Evolutionary conservation across 2,113 vertebrate species (phyloP).

Genomic region (Plectropomus leopardus): DNA sequence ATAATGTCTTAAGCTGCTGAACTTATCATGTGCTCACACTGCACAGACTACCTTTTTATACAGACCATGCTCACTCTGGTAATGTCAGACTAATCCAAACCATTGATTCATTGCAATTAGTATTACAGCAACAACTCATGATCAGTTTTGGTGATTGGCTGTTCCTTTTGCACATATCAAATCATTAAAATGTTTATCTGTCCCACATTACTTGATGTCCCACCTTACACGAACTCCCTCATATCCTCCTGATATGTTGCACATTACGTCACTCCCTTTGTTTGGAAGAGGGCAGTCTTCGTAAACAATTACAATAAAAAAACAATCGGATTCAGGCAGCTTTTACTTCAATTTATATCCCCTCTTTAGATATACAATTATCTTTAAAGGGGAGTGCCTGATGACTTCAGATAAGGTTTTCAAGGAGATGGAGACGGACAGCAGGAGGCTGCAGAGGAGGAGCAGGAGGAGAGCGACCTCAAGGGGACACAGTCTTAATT

Average conservation of each 20-base stretch:
- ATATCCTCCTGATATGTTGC: neutral
- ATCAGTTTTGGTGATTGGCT: no score
- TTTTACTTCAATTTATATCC: conserved; percentile 3
- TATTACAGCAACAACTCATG: no score
- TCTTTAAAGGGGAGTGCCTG: neutral
- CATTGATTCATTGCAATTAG: no score
- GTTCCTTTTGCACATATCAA: no score
- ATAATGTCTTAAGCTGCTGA: no score
- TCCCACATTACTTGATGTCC: no score
- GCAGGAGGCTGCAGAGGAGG: conserved; percentile 27
- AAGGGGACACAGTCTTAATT: conserved; percentile 40
- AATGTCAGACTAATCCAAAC: no score
- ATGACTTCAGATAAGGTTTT: conserved; percentile 60
- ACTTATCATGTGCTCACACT: no score
- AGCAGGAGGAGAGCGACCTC: conserved; percentile 62
- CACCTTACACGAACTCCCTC: no score
- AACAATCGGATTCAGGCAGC: neutral
- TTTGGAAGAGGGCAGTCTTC: neutral
- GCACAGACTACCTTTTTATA: no score
- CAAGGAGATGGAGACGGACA: conserved; percentile 33
- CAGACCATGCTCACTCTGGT: no score
- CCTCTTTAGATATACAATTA: neutral
- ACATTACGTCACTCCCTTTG: conserved; percentile 46
- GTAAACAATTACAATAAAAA: neutral
- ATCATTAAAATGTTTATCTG: no score